These are phyloP conservation scores for Thamnaconus septentrionalis DNA, from an alignment of 2,113 vertebrate species.

Conservation along the genomic window DNA sequence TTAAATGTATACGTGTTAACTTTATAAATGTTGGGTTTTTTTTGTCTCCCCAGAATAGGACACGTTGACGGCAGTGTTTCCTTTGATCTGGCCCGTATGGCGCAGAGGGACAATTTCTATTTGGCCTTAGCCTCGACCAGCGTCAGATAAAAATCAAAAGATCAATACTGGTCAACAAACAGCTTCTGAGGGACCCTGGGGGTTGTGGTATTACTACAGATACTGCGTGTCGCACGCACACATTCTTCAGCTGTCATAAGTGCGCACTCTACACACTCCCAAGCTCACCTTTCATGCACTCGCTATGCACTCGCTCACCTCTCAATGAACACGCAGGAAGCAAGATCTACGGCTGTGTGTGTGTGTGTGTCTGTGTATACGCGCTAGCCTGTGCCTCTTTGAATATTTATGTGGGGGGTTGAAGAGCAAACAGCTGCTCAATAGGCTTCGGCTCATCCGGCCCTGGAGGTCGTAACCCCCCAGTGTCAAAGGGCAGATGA, in stretches of 20 bases:
- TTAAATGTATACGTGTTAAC: too few relatives aligned
- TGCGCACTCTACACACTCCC: neutral
- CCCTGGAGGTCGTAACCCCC: conserved; percentile 32
- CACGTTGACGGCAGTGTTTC: too few relatives aligned
- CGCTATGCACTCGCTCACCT: neutral
- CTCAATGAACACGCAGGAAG: neutral
- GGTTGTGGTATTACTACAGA: neutral
- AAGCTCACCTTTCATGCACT: neutral
- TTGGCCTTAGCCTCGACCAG: conserved; percentile 23
- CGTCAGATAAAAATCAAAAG: conserved; percentile 24
- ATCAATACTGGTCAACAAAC: conserved; percentile 13
- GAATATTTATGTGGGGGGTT: neutral
- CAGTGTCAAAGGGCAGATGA: conserved; percentile 39
- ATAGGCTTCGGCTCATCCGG: conserved; percentile 15
- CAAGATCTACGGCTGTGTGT: neutral
- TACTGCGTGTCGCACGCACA: too few relatives aligned
- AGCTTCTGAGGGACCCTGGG: neutral
- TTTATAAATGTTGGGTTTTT: too few relatives aligned
- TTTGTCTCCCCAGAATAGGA: too few relatives aligned
- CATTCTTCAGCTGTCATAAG: neutral
- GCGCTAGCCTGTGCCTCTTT: too few relatives aligned
- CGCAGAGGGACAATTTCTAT: conserved; percentile 21
- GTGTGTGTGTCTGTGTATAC: neutral
- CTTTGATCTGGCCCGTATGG: conserved; percentile 5
- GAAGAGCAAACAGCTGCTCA: conserved; percentile 38